Percentiles rank a stretch among this genome's conserved stretches.
Conservation (phyloP, 2,888 invertebrate species). For the Drosophila barbarae region DNA sequence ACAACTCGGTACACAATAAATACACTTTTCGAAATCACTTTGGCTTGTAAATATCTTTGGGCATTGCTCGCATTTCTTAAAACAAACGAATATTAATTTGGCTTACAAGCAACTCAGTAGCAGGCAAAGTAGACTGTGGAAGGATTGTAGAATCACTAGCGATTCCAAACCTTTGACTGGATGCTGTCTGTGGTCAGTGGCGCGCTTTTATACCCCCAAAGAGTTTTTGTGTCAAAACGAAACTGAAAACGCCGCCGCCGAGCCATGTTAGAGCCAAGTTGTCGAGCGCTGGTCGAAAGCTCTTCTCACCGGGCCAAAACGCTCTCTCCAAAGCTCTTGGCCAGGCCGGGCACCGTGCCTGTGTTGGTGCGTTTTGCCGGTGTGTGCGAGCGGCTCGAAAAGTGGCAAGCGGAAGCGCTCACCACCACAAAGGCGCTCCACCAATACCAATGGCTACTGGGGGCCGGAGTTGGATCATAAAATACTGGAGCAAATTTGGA, state of each 20-base stretch:
- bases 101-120: conserved; percentile 69
- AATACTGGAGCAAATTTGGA: conserved; percentile 43
- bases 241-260: conserved; percentile 61
- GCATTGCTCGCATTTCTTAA: conserved; percentile 2
- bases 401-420: conserved; percentile 60
- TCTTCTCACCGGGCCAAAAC: conserved; percentile 20
- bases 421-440: conserved; percentile 48
- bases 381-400: conserved; percentile 47
- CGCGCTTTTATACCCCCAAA: conserved; percentile 80
- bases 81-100: conserved; percentile 12
- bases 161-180: conserved; percentile 81
- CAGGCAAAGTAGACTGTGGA: conserved; percentile 57
- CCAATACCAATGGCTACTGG: conserved; percentile 36
- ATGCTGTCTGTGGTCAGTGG: conserved; percentile 80
- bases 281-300: conserved; percentile 44
- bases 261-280: conserved; percentile 48
- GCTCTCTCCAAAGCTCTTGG: conserved; percentile 45
- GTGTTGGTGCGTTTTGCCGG: conserved; percentile 43
- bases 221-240: conserved; percentile 75
- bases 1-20: neutral
- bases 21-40: conserved; percentile 7
- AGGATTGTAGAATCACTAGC: conserved; percentile 79
- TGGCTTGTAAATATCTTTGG: neutral
- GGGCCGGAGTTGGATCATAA: conserved; percentile 23
- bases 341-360: neutral